These are phyloP conservation scores for Smutsia gigantea DNA, from an alignment of 2,797 vertebrate genomes.

Conservation along the genomic window DNA sequence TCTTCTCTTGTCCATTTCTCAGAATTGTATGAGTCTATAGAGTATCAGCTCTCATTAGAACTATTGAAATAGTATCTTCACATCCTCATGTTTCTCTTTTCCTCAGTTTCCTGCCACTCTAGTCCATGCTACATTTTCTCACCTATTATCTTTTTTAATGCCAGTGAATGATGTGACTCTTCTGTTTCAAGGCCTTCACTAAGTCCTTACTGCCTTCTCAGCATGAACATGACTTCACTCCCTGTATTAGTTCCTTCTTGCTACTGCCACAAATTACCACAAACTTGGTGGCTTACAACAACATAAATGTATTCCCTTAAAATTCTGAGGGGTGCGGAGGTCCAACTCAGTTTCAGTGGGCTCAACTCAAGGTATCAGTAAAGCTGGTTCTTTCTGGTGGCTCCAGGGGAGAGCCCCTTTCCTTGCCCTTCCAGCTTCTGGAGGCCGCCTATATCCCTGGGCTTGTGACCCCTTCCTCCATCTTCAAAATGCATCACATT, in stretches of 20 bases:
- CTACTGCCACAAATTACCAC: background rate
- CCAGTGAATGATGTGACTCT: background rate
- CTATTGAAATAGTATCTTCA: background rate
- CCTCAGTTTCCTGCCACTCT: background rate
- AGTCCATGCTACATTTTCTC: background rate
- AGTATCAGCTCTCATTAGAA: background rate
- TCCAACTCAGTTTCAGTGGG: background rate
- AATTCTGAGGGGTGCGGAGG: background rate
- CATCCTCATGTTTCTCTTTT: background rate
- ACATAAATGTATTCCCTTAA: background rate
- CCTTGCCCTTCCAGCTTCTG: background rate
- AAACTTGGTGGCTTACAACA: background rate
- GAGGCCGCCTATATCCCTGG: background rate
- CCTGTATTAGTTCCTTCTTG: background rate
- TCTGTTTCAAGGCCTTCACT: background rate
- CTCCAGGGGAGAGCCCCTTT: background rate
- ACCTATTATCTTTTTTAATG: constrained; percentile 29
- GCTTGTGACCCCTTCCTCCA: background rate
- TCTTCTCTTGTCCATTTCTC: background rate
- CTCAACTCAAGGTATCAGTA: background rate
- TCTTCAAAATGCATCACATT: background rate
- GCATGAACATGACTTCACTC: background rate
- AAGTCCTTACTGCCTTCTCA: background rate
- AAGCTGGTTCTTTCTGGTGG: background rate
- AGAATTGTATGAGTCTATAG: background rate